phyloP scores from a whole-genome alignment of 2,797 vertebrate species.

The Anas flavirostris region DNA sequence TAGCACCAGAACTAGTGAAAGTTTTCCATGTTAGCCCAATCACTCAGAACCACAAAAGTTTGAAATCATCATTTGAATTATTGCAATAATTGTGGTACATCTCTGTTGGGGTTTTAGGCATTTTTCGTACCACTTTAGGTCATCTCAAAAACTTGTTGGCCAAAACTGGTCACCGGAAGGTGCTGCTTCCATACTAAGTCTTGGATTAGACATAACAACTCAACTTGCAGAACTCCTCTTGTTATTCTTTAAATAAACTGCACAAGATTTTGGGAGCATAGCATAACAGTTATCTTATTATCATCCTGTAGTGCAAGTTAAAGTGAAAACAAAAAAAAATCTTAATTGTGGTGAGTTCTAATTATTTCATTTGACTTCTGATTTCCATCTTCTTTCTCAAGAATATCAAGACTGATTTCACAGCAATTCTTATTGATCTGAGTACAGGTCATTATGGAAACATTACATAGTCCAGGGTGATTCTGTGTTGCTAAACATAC shows the following conservation, averaged over 20 bases:
- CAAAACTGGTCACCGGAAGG: background rate
- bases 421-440: background rate
- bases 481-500: background rate
- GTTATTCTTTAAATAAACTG: background rate
- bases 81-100: accelerated
- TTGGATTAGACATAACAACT: accelerated
- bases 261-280: background rate
- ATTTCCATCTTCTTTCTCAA: background rate
- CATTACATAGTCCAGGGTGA: background rate
- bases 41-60: background rate
- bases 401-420: background rate
- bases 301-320: background rate
- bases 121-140: background rate
- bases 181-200: background rate
- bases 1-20: background rate
- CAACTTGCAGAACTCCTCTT: background rate
- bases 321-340: background rate
- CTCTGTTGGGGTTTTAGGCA: background rate
- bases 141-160: background rate
- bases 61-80: background rate
- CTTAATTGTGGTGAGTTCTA: background rate
- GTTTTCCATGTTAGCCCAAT: background rate
- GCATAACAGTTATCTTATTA: background rate
- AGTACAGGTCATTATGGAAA: background rate
- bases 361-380: background rate